Conservation (phyloP, 30 jellyfish, hydroid and myxozoan species). For the Phacellophora camtschatica region DNA sequence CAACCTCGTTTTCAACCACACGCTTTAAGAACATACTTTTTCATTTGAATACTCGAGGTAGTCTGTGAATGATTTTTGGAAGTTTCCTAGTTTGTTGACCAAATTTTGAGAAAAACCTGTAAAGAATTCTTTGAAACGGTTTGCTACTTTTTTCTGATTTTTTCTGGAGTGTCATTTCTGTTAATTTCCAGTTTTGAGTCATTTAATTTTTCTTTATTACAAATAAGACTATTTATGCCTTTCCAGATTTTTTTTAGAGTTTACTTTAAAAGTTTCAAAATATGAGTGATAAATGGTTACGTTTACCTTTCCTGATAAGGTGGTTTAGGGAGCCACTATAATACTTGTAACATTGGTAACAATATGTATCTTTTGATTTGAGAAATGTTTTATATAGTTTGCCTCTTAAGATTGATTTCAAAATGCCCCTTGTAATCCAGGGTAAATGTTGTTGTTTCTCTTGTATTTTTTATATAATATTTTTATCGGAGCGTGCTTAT, state of each 20-base stretch:
- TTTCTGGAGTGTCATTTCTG: no score
- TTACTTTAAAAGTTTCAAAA: not conserved
- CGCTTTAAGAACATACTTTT: no score
- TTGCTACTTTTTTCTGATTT: no score
- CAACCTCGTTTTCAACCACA: no score
- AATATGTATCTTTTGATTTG: not conserved
- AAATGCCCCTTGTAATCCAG: not conserved
- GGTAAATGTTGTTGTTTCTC: not conserved
- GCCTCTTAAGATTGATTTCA: not conserved
- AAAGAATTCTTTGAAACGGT: no score
- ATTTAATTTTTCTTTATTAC: no score
- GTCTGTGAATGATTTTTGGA: no score
- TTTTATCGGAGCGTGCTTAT: not conserved
- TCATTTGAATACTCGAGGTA: no score
- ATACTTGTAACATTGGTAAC: conserved; percentile 2
- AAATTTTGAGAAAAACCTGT: no score
- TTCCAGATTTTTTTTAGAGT: not conserved
- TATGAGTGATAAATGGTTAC: not conserved
- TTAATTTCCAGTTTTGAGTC: no score
- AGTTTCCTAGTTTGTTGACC: no score
- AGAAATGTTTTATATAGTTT: not conserved
- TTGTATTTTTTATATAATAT: not conserved
- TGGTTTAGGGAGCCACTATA: not conserved
- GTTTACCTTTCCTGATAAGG: not conserved
- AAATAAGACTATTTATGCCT: not conserved